phyloP scores from a whole-genome alignment of 1,140 invertebrate genomes.

The Thaumetopoea pityocampa region DNA sequence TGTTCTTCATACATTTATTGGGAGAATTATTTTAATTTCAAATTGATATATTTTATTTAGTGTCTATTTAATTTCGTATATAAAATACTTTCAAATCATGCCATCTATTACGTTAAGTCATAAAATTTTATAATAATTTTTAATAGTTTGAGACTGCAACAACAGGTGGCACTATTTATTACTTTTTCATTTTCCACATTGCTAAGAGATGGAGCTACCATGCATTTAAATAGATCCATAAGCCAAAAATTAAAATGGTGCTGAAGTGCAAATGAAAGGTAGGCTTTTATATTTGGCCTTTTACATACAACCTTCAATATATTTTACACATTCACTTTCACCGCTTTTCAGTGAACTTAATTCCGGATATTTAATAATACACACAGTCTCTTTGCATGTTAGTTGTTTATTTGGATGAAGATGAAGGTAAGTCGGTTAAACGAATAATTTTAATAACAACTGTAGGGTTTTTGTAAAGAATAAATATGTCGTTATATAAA shows the following conservation, averaged over 20 bases:
- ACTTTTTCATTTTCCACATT: constrained; percentile 1
- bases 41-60: no score
- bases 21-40: no score
- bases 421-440: constrained; percentile 42
- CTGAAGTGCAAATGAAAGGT: constrained; percentile 22
- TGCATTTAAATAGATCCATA: no score
- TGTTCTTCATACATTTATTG: no score
- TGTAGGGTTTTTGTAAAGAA: neutral
- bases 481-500: no score
- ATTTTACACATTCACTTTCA: constrained; percentile 48
- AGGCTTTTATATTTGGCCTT: constrained; percentile 22
- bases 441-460: constrained; percentile 6
- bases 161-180: constrained; percentile 25
- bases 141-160: no score
- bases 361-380: constrained; percentile 48
- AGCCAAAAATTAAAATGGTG: no score
- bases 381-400: constrained; percentile 43
- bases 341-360: constrained; percentile 51
- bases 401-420: constrained; percentile 33
- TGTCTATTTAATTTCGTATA: no score
- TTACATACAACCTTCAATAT: constrained; percentile 36
- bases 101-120: neutral
- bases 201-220: neutral
- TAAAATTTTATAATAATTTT: no score
- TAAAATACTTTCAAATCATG: neutral